Base-by-base conservation (phyloP, 2,797 vertebrate genomes). In the Gymnothorax reevesii region DNA sequence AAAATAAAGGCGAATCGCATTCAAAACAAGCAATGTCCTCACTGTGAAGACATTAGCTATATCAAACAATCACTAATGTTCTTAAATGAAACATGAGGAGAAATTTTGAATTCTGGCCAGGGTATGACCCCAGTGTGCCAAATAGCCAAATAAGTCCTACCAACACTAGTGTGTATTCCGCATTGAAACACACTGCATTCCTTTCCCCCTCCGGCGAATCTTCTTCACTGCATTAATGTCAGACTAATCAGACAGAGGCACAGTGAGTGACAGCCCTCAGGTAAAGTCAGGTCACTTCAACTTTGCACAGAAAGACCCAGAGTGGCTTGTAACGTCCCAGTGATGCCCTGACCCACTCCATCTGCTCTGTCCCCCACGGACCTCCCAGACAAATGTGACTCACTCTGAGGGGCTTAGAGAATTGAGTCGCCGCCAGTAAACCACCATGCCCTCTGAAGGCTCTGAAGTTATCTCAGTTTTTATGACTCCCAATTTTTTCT, bases 351-450 rank as follows among this genome's bases (percentile, higher is more conserved):
- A 95, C 92, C 91, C 91, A 91, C 90, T 88, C 90, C 89, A 84
- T 93, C 92, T 92, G 91, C 91, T 93, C 90, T 89, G 88, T 86
- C 88, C 89, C 87, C 91, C 85, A 89, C 90, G 91, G 90, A 88
- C 89, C 87, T 79, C 88, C 83, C 86, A 94, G 95, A 94, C 94
- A 92, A 92, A 87, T 87, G 0, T 87, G 87, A 94, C 90, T 91
- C 94, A 94, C 91, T 90, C 90, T 88, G 93, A 91, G 91, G 88
- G 75, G 82, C 83, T 84, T 20, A 7, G 73, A 7, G 73, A 88
- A 89, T 90, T 92, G 93, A 94, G 92, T 93, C 93, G 92, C 91
- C 92, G 88, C 93, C 90, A 93, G 90, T 90, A 17, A 89, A 92
- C 90, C 92, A 93, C 93, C 93, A 92, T 71, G 90, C 88, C 89